These are phyloP conservation scores for Frankliniella intonsa DNA, from an alignment of 2,888 invertebrate genomes.

Conservation along the genomic window DNA sequence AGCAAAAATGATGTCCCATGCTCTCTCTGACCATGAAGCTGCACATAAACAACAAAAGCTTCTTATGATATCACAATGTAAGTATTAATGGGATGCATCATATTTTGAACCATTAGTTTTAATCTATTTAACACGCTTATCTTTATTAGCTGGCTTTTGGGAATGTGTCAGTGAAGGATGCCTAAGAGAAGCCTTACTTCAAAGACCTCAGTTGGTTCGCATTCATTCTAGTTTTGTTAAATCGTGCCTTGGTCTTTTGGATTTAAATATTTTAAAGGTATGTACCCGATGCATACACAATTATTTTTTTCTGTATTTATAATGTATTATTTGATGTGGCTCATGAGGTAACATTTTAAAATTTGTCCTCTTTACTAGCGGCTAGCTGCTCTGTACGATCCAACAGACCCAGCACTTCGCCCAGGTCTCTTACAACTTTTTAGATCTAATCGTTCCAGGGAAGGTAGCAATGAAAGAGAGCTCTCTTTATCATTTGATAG, in stretches of 20 bases:
- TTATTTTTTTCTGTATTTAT: conserved; percentile 37
- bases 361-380: conserved; percentile 45
- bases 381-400: conserved; percentile 54
- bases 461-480: conserved; percentile 9
- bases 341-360: background rate
- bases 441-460: background rate
- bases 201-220: conserved; percentile 47
- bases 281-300: conserved; percentile 32
- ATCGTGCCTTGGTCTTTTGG: conserved; percentile 48
- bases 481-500: background rate
- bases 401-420: conserved; percentile 51
- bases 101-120: background rate
- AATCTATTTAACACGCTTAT: conserved; percentile 14
- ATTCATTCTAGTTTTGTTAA: conserved; percentile 51
- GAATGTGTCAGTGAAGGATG: conserved; percentile 48
- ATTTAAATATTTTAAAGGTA: conserved; percentile 53
- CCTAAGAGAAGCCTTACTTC: conserved; percentile 49
- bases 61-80: background rate
- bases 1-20: conserved; percentile 48
- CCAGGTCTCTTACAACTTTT: conserved; percentile 32
- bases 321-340: background rate
- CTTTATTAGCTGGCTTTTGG: conserved; percentile 49
- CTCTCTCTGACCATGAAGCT: conserved; percentile 38
- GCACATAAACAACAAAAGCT: conserved; percentile 32
- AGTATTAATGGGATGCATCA: background rate